These are phyloP conservation scores for Harpagoxenus sublaevis DNA, from an alignment of 2,888 invertebrate genomes.

Conservation along the genomic window DNA sequence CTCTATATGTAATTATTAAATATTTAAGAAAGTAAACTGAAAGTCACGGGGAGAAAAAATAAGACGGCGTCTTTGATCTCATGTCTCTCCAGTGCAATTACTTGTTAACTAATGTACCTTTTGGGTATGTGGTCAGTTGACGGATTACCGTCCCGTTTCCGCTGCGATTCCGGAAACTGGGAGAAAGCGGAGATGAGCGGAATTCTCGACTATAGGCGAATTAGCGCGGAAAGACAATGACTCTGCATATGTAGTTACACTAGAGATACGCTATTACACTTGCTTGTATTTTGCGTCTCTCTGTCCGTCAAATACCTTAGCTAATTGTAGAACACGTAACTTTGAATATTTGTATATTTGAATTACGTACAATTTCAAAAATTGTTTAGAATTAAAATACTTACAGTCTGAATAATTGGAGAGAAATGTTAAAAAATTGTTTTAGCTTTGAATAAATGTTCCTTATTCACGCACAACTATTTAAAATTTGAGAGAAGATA, in stretches of 20 bases:
- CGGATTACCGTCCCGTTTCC: constrained; percentile 61
- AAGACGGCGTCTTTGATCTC: background rate
- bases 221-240: constrained; percentile 72
- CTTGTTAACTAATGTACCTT: constrained; percentile 19
- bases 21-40: background rate
- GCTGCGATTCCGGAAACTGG: constrained; percentile 72
- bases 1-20: constrained; percentile 15
- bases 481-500: background rate
- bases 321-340: background rate
- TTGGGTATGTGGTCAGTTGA: constrained; percentile 59
- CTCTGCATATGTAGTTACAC: constrained; percentile 10
- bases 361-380: background rate
- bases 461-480: background rate
- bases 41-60: background rate
- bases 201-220: constrained; percentile 64
- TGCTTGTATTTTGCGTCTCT: background rate
- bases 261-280: constrained; percentile 11
- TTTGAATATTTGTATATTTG: background rate
- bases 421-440: background rate
- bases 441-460: background rate
- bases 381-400: background rate
- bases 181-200: constrained; percentile 76
- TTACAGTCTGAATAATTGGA: background rate
- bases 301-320: background rate
- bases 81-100: background rate